phyloP scores from a whole-genome alignment of 2,888 invertebrate genomes.

The Uloborus plumipes region DNA sequence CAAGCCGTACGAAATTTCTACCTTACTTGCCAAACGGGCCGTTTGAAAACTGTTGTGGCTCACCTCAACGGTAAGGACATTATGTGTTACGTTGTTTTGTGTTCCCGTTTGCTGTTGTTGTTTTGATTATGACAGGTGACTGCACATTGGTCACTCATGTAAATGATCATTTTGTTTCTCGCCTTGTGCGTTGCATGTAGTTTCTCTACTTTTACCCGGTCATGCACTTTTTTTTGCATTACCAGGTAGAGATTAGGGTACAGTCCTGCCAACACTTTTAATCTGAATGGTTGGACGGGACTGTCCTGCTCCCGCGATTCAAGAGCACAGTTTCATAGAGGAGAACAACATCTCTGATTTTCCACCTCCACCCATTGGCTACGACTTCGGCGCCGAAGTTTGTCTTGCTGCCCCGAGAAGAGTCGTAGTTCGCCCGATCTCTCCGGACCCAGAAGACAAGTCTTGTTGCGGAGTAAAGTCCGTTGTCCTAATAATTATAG shows the following conservation, averaged over 20 bases:
- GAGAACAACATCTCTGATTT: conserved; percentile 13
- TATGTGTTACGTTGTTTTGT: too few relatives aligned
- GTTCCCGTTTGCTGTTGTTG: too few relatives aligned
- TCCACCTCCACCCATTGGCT: conserved; percentile 37
- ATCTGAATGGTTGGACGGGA: conserved; percentile 38
- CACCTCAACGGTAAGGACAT: too few relatives aligned
- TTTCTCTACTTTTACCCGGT: too few relatives aligned
- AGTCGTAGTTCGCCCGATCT: background rate
- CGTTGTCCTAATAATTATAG: conserved; percentile 58
- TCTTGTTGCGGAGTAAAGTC: conserved; percentile 57
- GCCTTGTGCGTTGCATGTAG: too few relatives aligned
- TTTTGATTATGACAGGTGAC: too few relatives aligned
- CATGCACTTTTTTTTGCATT: background rate
- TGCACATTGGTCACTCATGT: too few relatives aligned
- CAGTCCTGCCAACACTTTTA: background rate
- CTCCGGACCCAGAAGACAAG: conserved; percentile 9
- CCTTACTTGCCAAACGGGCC: too few relatives aligned
- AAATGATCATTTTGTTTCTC: too few relatives aligned
- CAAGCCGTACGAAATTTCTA: too few relatives aligned
- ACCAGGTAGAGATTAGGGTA: conserved; percentile 10
- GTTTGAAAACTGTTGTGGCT: too few relatives aligned
- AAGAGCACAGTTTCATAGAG: conserved; percentile 53
- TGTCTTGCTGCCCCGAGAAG: conserved; percentile 5
- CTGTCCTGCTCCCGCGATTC: conserved; percentile 15
- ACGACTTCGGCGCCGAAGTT: conserved; percentile 15